Percentiles rank a stretch among this genome's conserved stretches.
These are phyloP conservation scores for Styela plicata DNA, from an alignment of 23 tunicate species.

Conservation along the genomic window DNA sequence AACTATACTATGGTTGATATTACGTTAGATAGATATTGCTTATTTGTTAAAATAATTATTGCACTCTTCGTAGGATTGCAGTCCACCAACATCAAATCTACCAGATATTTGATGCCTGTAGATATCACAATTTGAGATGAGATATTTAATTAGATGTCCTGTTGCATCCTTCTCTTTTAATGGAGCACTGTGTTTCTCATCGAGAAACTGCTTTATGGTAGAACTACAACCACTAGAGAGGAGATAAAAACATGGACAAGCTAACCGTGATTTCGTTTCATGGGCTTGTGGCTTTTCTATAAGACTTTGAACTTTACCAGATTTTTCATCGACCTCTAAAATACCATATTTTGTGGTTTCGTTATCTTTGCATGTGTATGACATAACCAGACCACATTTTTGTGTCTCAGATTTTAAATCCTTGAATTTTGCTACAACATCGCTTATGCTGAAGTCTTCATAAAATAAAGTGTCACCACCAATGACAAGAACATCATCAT, in stretches of 20 bases:
- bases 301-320: slow-evolving; percentile 35
- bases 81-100: slow-evolving; percentile 75
- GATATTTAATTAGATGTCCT: slow-evolving; percentile 55
- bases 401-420: slow-evolving; percentile 1
- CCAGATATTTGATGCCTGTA: slow-evolving; percentile 63
- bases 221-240: slow-evolving; percentile 37
- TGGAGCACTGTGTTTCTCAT: slow-evolving; percentile 35
- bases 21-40: too few species aligned
- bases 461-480: slow-evolving; percentile 83
- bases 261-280: slow-evolving; percentile 50
- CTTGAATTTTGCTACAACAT: slow-evolving; percentile 24
- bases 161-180: slow-evolving; percentile 80
- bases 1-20: too few species aligned
- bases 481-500: slow-evolving; percentile 43
- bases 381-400: slow-evolving; percentile 38
- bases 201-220: slow-evolving; percentile 37
- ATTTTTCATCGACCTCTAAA: slow-evolving; percentile 39
- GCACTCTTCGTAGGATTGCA: slow-evolving; percentile 49
- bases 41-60: slow-evolving; percentile 34
- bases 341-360: slow-evolving; percentile 71
- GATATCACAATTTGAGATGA: slow-evolving; percentile 39
- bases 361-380: slow-evolving; percentile 50
- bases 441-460: slow-evolving; percentile 37
- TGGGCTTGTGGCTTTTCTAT: slow-evolving; percentile 65
- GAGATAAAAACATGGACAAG: slow-evolving; percentile 88